Base-by-base conservation (phyloP, 2,888 invertebrate species). In the Leptopilina drosophilae region DNA sequence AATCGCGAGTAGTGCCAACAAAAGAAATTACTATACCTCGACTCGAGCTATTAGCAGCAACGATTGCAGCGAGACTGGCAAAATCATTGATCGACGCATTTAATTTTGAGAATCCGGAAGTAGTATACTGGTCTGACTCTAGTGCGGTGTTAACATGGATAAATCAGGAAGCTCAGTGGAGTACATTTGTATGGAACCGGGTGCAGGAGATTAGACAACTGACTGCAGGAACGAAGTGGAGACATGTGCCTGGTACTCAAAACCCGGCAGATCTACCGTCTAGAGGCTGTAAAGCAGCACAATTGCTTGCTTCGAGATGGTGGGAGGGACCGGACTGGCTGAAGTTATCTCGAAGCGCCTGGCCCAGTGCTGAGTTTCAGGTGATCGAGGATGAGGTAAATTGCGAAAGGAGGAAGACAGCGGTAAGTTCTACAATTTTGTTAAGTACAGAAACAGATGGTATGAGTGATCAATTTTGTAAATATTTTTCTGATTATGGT, bases 191-290 rank as follows among this genome's bases (percentile, higher is more conserved):
- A 1, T 73, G 79, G 62, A 89, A 90, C 78, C 62, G 87, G 42
- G 83, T 87, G 0, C 75, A 82, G 79, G 88, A 89, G 81, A 89
- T 89, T 42, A 83, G 86, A 64, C 46, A 49, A n/a, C 62, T 84
- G 26, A 80, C 83, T 14, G 46, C 69, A 2, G 59, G 69, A 5
- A 76, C 82, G 4, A 26, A 76, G 0, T 90, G 89, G 89, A 62
- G 80, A n/a, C 86, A 87, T 81, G 81, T 90, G 4, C 88, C 89
- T 5, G 89, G 89, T 9, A 42, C 40, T 7, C 8, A 82, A 6
- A 90, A 90, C 78, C 88, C 88, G 11, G 89, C 89, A 4, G 89
- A 90, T 80, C 77, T 88, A 9, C 87, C 88, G 6, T 89, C 88
- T 3, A 65, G 89, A 65, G 89, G 89, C 11, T 89, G 89, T 80